Conservation (phyloP, 1,140 invertebrate species). For the Cecropterus lyciades region DNA sequence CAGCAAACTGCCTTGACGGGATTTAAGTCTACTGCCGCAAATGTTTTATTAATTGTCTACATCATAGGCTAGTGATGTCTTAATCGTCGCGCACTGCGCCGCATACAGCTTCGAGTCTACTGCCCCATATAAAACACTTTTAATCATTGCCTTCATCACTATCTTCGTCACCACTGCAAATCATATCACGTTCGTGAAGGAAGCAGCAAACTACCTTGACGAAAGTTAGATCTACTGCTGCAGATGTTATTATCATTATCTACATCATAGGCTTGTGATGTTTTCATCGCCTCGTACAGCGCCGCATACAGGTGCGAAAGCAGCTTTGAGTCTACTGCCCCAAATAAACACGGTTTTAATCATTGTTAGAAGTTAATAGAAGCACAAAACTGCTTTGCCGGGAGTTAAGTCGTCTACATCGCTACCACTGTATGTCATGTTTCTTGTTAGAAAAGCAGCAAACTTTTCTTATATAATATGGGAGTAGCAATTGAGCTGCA, state of each 20-base stretch:
- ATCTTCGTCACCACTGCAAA: neutral
- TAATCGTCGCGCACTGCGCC: slow-evolving; percentile 63
- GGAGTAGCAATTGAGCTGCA: no score
- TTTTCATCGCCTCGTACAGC: slow-evolving; percentile 67
- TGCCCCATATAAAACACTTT: slow-evolving; percentile 47
- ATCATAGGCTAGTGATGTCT: no score
- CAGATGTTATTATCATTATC: no score
- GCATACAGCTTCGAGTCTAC: slow-evolving; percentile 62
- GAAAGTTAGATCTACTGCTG: slow-evolving; percentile 57
- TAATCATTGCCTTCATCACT: neutral
- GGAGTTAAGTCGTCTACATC: no score
- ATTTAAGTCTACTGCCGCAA: slow-evolving; percentile 55
- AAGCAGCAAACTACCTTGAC: no score
- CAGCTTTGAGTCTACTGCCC: slow-evolving; percentile 64
- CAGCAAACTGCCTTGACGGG: no score
- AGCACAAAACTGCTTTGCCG: no score
- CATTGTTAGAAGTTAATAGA: neutral
- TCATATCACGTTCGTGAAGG: neutral
- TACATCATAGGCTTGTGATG: no score
- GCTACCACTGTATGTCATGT: no score
- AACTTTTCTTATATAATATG: no score
- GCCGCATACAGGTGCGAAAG: slow-evolving; percentile 55
- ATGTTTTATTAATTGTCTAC: no score
- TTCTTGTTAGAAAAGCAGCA: no score
- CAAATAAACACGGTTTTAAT: slow-evolving; percentile 39